phyloP scores from a whole-genome alignment of 2,888 invertebrate species.

The Phania funesta region DNA sequence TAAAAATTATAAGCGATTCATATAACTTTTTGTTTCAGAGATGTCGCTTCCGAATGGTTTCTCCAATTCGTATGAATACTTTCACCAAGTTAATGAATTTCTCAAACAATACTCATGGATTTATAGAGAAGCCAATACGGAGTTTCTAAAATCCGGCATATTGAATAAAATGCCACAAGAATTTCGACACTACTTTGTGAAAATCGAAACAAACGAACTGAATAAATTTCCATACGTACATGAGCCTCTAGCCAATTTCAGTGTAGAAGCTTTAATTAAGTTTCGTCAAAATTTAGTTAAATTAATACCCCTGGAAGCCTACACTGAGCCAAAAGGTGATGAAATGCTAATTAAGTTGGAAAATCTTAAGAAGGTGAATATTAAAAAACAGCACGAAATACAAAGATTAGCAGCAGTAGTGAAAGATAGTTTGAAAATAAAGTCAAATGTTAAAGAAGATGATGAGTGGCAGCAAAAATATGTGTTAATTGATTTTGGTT shows the following conservation, averaged over 20 bases:
- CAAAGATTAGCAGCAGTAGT: slow-evolving; percentile 82
- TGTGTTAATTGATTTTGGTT: slow-evolving; percentile 86
- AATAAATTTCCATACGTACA: slow-evolving; percentile 80
- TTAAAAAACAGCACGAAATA: slow-evolving; percentile 88
- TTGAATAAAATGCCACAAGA: slow-evolving; percentile 82
- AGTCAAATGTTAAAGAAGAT: background rate
- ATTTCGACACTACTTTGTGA: slow-evolving; percentile 81
- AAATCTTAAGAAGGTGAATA: slow-evolving; percentile 79
- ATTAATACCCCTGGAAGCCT: slow-evolving; percentile 69
- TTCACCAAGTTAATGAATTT: slow-evolving; percentile 82
- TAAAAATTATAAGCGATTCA: background rate
- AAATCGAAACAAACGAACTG: slow-evolving; percentile 80
- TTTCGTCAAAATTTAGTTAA: slow-evolving; percentile 73
- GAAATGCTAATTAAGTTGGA: background rate
- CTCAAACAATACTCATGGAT: slow-evolving; percentile 84
- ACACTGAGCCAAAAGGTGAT: slow-evolving; percentile 32
- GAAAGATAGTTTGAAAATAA: slow-evolving; percentile 24
- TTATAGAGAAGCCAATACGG: slow-evolving; percentile 85
- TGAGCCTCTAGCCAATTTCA: background rate
- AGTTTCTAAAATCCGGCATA: slow-evolving; percentile 82
- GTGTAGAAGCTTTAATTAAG: background rate
- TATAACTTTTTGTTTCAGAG: slow-evolving; percentile 55
- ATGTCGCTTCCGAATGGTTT: slow-evolving; percentile 79
- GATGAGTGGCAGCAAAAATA: slow-evolving; percentile 76
- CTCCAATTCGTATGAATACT: slow-evolving; percentile 80